These are phyloP conservation scores for Drosophila mulleri DNA, from an alignment of 2,888 invertebrate genomes.

Conservation along the genomic window DNA sequence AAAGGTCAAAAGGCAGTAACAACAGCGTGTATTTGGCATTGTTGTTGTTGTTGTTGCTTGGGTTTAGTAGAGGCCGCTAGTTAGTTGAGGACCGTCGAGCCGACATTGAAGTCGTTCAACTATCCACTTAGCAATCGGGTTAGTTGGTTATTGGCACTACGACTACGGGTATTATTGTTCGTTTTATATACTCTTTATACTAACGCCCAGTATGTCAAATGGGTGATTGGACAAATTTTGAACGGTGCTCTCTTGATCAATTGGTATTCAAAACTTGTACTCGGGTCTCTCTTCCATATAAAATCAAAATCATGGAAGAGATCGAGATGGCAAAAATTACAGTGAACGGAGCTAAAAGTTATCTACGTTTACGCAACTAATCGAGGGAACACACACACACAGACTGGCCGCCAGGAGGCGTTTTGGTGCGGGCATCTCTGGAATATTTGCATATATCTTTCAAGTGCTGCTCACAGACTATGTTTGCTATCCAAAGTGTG, in stretches of 20 bases:
- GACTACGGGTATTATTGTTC: conserved; percentile 18
- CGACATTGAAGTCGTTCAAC: neutral
- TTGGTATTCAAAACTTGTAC: conserved; percentile 54
- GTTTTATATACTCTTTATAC: conserved; percentile 43
- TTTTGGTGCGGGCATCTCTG: conserved; percentile 50
- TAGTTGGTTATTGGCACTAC: conserved; percentile 35
- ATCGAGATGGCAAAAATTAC: conserved; percentile 18
- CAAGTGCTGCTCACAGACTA: conserved; percentile 40
- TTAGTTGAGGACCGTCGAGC: conserved; percentile 28
- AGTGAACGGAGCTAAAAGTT: conserved; percentile 22
- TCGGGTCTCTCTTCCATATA: conserved; percentile 52
- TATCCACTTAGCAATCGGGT: conserved; percentile 21
- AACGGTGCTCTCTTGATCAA: conserved; percentile 51
- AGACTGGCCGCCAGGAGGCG: conserved; percentile 52
- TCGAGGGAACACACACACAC: conserved; percentile 38
- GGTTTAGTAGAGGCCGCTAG: conserved; percentile 55
- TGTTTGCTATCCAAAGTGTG: conserved; percentile 15
- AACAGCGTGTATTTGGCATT: conserved; percentile 32
- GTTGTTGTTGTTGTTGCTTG: conserved; percentile 12
- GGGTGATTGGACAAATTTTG: conserved; percentile 51
- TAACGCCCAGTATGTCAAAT: conserved; percentile 37
- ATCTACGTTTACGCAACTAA: conserved; percentile 23
- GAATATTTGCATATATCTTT: conserved; percentile 70
- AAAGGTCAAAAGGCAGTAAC: neutral
- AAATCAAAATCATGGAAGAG: conserved; percentile 32